Base-by-base conservation (phyloP, 2,113 vertebrate genomes). In the Tupaia chinensis region DNA sequence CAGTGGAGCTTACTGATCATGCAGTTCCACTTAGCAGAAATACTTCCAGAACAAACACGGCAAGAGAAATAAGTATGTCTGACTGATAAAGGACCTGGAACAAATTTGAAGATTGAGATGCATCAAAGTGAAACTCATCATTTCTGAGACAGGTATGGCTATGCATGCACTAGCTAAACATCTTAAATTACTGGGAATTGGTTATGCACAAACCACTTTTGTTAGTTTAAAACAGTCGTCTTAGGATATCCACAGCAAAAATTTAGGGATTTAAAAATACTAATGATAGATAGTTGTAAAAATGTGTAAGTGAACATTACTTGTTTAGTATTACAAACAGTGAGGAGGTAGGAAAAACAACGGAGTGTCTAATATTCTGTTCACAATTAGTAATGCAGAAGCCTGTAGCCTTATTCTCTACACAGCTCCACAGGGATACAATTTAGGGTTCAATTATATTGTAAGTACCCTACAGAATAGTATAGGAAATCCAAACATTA, bases 101-200 rank as follows among this genome's bases (percentile, higher is more conserved):
- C 79, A 96, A 97, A 98, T 96, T 27, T 61, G 91, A 97, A 95
- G 93, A 95, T 73, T 89, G 93, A 93, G 91, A 92, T 96, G 89
- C 72, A 95, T 95, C 91, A 85, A 77, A 81, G 84, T 81, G 69
- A 96, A 95, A 87, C 66, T 95, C 79, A 65, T 97, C 79, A 81
- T 91, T 92, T 92, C 9, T 0, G 53, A 7, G n/a, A 73, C 89
- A 94, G 82, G 65, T 87, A 85, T 76, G 77, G 17, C 82, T 87
- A 8, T 58, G 72, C 83, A 70, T 25, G 32, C 58, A n/a, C 87
- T 78, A 93, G 34, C 87, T 86, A 91, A 94, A 89, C 65, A 60
- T 83, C 76, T 91, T 54, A 88, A 97, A 94, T 94, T 95, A 89
- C 77, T 53, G 20, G 61, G 25, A 53, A 91, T 96, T 97, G 84